These are phyloP conservation scores for Takifugu rubripes DNA, from an alignment of 2,797 vertebrate species.

Conservation along the genomic window DNA sequence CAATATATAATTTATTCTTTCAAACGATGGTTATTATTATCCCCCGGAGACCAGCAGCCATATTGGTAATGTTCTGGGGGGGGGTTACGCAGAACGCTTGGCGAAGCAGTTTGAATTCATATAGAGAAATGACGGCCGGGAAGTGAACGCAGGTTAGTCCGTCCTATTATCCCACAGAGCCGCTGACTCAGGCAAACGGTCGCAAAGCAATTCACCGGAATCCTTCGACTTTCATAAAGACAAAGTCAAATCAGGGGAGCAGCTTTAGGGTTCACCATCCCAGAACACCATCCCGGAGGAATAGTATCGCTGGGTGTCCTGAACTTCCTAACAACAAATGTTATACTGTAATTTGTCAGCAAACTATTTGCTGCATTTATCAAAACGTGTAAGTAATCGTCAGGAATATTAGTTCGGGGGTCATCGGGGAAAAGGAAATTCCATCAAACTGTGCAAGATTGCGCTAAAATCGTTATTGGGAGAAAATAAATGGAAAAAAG, in stretches of 20 bases:
- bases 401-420: too few species aligned
- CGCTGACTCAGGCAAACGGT: constrained; percentile 59
- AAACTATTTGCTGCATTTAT: too few species aligned
- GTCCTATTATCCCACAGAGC: constrained; percentile 43
- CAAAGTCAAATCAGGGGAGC: constrained; percentile 35
- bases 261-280: constrained; percentile 16
- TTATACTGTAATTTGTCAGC: too few species aligned
- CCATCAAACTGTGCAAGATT: too few species aligned
- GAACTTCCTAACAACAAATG: neutral
- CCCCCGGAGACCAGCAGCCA: constrained; percentile 52
- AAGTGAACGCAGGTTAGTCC: constrained; percentile 44
- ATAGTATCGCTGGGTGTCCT: neutral
- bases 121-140: constrained; percentile 38
- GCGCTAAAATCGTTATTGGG: too few species aligned
- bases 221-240: constrained; percentile 45
- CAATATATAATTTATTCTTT: constrained; percentile 49
- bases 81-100: constrained; percentile 41
- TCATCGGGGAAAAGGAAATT: too few species aligned
- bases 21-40: constrained; percentile 57
- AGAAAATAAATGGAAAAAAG: too few species aligned
- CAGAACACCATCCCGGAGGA: constrained; percentile 8
- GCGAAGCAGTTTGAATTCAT: constrained; percentile 58
- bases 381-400: too few species aligned
- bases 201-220: constrained; percentile 42
- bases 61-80: constrained; percentile 58